Evolutionary conservation across 2,888 invertebrate species (phyloP), one percentile per base, ranked within the genome.

Genomic region (Protophormia terraenovae): DNA sequence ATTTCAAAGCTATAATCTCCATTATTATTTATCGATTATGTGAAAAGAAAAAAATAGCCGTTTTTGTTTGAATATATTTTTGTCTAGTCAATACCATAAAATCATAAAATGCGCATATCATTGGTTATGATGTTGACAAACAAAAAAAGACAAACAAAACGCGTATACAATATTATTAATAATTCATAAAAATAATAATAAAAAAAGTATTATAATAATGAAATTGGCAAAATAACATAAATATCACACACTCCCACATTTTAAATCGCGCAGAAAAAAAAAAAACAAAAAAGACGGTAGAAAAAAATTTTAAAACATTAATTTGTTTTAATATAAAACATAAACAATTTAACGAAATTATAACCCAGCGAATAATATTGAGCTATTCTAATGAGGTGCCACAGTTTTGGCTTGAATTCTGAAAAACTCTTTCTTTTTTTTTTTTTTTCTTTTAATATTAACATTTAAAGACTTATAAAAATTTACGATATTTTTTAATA

Each of bases 231-330:
- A 19, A 62, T 10, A 58, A 27, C 41, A 80, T 62, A 35, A 55
- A 66, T 38, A 14, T 55, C 38, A 29, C n/a, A 47, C 38, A 73
- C 80, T 60, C 66, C 66, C 73, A 58, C 80, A 80, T 66, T 47
- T 80, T 24, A 14, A 24, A 29, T n/a, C n/a, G n/a, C n/a, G n/a
- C n/a, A n/a, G 6, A 22, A 29, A 50, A 75, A 16, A 29, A 2
- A 29, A 14, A 41, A 24, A 32, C 3, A 29, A 19, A 64, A 29
- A 16, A 62, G 62, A 12, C 0, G 0, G 3, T n/a, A 10, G n/a
- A 22, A 32, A 58, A 62, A 19, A 35, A 8, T 35, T 35, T 41
- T 35, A 35, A 38, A 55, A 64, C 29, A 53, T 72, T 64, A 55
- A 80, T 72, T 66, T 27, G 32, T 66, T 62, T n/a, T 16, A 2